Evolutionary conservation across 30 jellyfish, hydroid and myxozoan genomes (phyloP).

Genomic region (Aurelia sp.): DNA sequence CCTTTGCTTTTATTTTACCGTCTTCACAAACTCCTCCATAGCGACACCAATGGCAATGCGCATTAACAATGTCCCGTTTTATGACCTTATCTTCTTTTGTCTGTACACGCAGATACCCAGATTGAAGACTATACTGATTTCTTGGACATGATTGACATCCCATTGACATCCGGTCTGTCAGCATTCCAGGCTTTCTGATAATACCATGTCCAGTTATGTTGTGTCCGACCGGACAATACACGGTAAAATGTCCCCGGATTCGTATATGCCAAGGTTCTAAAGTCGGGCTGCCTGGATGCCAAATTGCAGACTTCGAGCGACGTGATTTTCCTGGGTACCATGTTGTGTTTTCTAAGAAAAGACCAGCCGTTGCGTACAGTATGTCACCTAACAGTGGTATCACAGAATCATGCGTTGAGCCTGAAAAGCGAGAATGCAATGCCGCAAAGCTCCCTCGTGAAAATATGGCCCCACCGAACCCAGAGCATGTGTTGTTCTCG

Average conservation of each 20-base stretch:
- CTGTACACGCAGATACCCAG: constrained; percentile 67
- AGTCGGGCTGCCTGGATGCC: constrained; percentile 99
- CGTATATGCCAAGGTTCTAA: constrained; percentile 77
- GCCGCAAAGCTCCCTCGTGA: constrained; percentile 87
- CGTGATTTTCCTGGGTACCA: constrained; percentile 75
- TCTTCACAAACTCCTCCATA: constrained; percentile 93
- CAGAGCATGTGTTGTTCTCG: constrained; percentile 89
- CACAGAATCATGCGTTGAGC: constrained; percentile 34
- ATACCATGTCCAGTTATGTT: constrained; percentile 84
- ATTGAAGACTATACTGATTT: constrained; percentile 78
- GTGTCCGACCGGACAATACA: constrained; percentile 94
- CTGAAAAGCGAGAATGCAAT: constrained; percentile 54
- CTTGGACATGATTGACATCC: constrained; percentile 89
- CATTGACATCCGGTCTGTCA: constrained; percentile 77
- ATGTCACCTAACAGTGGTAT: constrained; percentile 92
- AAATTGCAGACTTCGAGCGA: constrained; percentile 70
- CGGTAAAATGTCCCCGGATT: constrained; percentile 74
- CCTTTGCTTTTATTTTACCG: constrained; percentile 80
- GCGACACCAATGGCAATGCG: constrained; percentile 78
- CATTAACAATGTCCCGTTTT: constrained; percentile 20
- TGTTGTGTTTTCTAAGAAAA: constrained; percentile 79
- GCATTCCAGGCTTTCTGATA: constrained; percentile 55
- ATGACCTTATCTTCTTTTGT: constrained; percentile 45
- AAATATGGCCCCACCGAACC: constrained; percentile 95
- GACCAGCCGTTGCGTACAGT: constrained; percentile 92